A percentile compares a stretch with the other conserved stretches of the same genome.
phyloP scores from a whole-genome alignment of 2,113 vertebrate species.

The Ceratotherium simum region DNA sequence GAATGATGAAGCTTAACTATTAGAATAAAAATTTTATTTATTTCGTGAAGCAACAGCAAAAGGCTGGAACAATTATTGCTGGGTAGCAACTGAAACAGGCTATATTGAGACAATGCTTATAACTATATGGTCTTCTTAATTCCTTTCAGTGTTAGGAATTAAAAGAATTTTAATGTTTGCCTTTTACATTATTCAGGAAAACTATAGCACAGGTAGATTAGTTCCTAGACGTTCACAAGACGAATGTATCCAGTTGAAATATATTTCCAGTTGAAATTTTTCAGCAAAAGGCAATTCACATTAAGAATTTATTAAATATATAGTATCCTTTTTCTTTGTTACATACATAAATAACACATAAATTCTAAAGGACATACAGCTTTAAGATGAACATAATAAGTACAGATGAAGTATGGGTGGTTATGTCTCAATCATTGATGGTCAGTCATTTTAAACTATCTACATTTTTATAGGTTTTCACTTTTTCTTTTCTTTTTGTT shows the following conservation, averaged over 20 bases:
- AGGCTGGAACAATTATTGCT: background rate
- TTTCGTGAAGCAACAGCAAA: background rate
- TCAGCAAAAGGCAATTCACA: background rate
- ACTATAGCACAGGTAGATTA: background rate
- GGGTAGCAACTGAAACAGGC: background rate
- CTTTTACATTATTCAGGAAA: background rate
- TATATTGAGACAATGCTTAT: background rate
- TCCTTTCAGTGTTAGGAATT: background rate
- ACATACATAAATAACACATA: background rate
- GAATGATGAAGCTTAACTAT: background rate
- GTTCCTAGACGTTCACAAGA: background rate
- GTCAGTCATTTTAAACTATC: background rate
- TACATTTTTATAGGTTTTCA: background rate
- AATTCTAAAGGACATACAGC: background rate
- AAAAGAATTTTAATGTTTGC: background rate
- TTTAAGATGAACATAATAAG: background rate
- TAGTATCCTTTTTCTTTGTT: background rate
- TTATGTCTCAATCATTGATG: background rate
- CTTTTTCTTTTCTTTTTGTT: background rate
- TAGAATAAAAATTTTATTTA: slow-evolving; percentile 26
- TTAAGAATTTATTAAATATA: slow-evolving; percentile 4
- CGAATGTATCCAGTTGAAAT: background rate
- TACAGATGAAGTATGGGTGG: background rate
- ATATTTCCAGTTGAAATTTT: background rate
- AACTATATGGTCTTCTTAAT: background rate